phyloP scores from a whole-genome alignment of 1,140 invertebrate genomes.

The Mylabris phalerata region DNA sequence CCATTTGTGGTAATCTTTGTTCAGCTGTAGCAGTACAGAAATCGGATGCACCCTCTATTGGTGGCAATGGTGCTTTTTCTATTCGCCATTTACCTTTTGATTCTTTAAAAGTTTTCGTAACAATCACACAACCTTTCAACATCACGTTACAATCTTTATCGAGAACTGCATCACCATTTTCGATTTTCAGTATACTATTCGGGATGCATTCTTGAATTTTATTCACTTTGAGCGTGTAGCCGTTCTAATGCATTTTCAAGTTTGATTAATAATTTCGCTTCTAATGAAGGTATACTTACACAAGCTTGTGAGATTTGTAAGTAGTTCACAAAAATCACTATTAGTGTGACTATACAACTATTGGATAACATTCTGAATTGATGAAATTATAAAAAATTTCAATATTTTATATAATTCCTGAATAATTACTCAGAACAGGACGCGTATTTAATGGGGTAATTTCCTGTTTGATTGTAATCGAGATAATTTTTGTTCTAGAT shows the following conservation, averaged over 20 bases:
- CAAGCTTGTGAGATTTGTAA: neutral
- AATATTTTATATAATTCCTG: too few species aligned
- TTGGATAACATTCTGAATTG: too few species aligned
- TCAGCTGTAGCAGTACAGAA: constrained; percentile 10
- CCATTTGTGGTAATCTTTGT: constrained; percentile 1
- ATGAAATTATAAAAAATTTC: too few species aligned
- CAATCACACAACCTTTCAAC: constrained; percentile 20
- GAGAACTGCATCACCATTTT: constrained; percentile 5
- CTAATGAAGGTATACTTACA: neutral
- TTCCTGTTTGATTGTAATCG: too few species aligned
- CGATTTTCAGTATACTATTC: constrained; percentile 14
- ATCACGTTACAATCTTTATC: constrained; percentile 28
- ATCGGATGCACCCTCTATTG: constrained; percentile 15
- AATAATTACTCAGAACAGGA: too few species aligned
- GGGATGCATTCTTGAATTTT: constrained; percentile 21
- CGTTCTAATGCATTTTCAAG: constrained; percentile 20
- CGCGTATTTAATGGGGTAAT: too few species aligned
- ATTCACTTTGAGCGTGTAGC: constrained; percentile 21
- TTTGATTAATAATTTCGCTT: neutral
- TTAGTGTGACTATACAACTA: neutral
- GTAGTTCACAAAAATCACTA: neutral
- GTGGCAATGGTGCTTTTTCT: constrained; percentile 19
- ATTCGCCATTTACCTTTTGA: constrained; percentile 19
- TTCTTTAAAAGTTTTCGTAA: constrained; percentile 21
- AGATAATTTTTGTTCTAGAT: too few species aligned